Conservation (phyloP, 2,113 vertebrate genomes). For the Hipposideros armiger region DNA sequence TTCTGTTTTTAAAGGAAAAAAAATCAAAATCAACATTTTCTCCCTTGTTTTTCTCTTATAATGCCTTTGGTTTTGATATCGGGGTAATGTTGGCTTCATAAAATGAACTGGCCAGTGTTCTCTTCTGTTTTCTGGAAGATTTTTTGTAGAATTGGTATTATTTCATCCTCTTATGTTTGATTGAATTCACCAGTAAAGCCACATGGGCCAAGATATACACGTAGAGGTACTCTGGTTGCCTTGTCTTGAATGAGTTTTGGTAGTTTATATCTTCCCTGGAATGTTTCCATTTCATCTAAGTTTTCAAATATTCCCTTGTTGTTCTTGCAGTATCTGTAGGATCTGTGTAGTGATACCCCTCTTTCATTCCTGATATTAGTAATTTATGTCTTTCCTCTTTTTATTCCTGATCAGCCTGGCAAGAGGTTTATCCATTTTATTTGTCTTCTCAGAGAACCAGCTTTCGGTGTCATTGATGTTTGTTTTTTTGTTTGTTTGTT, state of each 20-base stretch:
- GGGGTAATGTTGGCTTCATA: neutral
- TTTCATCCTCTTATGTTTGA: neutral
- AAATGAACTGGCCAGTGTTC: neutral
- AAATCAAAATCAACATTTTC: neutral
- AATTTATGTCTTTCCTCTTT: neutral
- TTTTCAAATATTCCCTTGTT: neutral
- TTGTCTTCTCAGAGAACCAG: neutral
- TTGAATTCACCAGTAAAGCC: neutral
- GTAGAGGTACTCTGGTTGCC: neutral
- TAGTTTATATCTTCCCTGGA: neutral
- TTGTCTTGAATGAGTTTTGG: neutral
- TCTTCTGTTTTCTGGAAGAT: neutral
- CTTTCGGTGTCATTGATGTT: neutral
- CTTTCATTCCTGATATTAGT: neutral
- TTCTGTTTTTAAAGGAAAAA: slow-evolving; percentile 24
- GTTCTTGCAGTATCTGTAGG: neutral
- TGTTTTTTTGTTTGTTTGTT: neutral
- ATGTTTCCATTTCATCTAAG: neutral
- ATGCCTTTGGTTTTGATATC: neutral
- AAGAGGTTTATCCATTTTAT: neutral
- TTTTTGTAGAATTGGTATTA: neutral
- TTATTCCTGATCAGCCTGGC: neutral
- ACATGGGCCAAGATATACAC: neutral
- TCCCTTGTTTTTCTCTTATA: slow-evolving; percentile 3
- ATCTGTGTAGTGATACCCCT: neutral